phyloP scores from a whole-genome alignment of 2,888 invertebrate species.

The Orgyia antiqua region DNA sequence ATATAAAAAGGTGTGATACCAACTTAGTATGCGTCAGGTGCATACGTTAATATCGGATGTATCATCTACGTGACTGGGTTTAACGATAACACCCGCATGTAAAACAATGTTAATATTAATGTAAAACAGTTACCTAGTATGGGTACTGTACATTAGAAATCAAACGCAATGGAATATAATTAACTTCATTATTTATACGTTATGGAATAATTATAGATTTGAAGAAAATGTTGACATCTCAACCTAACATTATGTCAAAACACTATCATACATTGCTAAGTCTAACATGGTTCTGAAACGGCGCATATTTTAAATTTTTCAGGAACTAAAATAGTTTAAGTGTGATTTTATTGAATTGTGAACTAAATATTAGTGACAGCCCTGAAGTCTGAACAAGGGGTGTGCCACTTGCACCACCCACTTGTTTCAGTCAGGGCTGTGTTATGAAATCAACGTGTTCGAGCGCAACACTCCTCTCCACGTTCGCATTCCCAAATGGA shows the following conservation, averaged over 20 bases:
- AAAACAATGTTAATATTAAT: conserved; percentile 2
- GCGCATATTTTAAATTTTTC: too few relatives aligned
- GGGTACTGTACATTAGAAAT: neutral
- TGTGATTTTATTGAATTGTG: too few relatives aligned
- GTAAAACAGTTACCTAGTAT: conserved; percentile 8
- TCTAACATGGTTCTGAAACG: too few relatives aligned
- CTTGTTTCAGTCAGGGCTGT: conserved; percentile 69
- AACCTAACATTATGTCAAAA: neutral
- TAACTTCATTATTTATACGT: neutral
- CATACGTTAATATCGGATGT: conserved; percentile 23
- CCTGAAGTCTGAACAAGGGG: conserved; percentile 36
- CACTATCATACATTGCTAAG: too few relatives aligned
- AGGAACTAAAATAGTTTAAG: too few relatives aligned
- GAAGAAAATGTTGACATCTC: too few relatives aligned
- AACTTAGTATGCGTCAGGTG: conserved; percentile 17
- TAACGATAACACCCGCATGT: conserved; percentile 5
- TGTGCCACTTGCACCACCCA: conserved; percentile 70
- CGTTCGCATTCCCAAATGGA: conserved; percentile 68
- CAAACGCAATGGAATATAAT: too few relatives aligned
- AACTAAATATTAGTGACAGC: too few relatives aligned
- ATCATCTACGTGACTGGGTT: conserved; percentile 16
- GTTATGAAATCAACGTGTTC: conserved; percentile 78
- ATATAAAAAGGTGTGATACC: conserved; percentile 8
- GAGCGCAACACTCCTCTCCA: conserved; percentile 65
- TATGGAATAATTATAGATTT: too few relatives aligned